A percentile compares a stretch with the other conserved stretches of the same genome.
Conservation (phyloP, 2,888 invertebrate species). For the Tolmerus cingulatus region DNA sequence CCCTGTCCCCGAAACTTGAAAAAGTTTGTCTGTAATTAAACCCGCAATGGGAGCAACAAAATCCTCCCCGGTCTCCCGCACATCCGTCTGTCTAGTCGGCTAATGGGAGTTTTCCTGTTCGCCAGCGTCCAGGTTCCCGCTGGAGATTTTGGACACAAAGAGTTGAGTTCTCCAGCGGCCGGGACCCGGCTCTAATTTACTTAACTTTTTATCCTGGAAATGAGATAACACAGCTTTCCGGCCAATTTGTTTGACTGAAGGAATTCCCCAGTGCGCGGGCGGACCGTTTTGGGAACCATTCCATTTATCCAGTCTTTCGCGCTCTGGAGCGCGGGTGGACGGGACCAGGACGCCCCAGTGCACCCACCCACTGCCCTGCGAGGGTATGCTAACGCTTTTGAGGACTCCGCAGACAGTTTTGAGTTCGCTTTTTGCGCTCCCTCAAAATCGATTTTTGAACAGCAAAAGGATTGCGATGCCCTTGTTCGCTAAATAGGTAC, state of each 20-base stretch:
- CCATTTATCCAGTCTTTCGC: constrained; percentile 18
- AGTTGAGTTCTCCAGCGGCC: not conserved
- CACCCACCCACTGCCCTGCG: not conserved
- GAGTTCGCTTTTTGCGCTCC: not conserved
- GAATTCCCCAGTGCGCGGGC: constrained; percentile 39
- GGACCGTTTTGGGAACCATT: constrained; percentile 11
- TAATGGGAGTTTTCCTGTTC: not conserved
- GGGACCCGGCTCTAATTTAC: not conserved
- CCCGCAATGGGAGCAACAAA: not conserved
- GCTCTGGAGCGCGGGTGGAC: not conserved
- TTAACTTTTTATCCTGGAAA: constrained; percentile 19
- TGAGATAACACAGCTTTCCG: constrained; percentile 42
- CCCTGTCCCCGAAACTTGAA: not conserved
- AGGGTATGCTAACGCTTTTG: not conserved
- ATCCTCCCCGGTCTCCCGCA: not conserved
- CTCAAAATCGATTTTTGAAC: constrained; percentile 28
- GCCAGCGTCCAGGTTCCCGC: not conserved
- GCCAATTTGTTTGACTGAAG: constrained; percentile 45
- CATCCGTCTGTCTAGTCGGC: not conserved
- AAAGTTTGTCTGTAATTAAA: not conserved
- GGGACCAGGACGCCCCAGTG: not conserved
- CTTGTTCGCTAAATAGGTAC: not conserved
- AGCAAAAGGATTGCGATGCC: constrained; percentile 17
- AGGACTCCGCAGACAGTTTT: not conserved
- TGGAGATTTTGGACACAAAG: not conserved